Conservation (phyloP, 1,140 invertebrate genomes). For the Micrasema minimum region DNA sequence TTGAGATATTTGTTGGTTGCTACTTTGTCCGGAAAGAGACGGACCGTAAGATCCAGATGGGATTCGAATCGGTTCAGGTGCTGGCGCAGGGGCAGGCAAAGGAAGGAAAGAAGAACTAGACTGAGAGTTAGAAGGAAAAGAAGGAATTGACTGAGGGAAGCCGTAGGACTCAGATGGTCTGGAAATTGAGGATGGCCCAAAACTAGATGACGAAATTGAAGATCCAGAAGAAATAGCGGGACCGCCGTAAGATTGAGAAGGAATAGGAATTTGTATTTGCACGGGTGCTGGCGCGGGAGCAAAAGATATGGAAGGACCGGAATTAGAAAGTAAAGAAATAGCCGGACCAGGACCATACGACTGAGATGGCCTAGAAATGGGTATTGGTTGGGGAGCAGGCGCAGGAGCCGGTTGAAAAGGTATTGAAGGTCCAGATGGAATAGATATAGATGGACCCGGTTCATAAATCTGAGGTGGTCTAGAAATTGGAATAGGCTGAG, state of each 20-base stretch:
- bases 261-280: background rate
- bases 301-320: conserved; percentile 1
- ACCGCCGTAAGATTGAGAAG: conserved; percentile 13
- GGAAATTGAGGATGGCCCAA: too few relatives aligned
- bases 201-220: conserved; percentile 6
- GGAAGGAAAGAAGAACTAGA: background rate
- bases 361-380: conserved; percentile 21
- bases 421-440: background rate
- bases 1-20: conserved; percentile 5
- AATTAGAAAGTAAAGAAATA: conserved; percentile 5
- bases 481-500: background rate
- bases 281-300: conserved; percentile 4
- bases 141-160: background rate
- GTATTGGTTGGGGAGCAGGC: background rate
- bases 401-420: background rate
- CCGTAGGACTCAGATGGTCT: too few relatives aligned
- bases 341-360: background rate
- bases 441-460: background rate
- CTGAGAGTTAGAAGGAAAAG: background rate
- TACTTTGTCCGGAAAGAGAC: background rate
- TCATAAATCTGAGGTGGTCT: conserved; percentile 13
- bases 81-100: background rate
- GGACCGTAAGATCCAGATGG: background rate
- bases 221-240: background rate
- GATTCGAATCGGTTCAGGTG: conserved; percentile 1